These are phyloP conservation scores for Triplophysa rosa DNA, from an alignment of 2,113 vertebrate species.

Conservation along the genomic window DNA sequence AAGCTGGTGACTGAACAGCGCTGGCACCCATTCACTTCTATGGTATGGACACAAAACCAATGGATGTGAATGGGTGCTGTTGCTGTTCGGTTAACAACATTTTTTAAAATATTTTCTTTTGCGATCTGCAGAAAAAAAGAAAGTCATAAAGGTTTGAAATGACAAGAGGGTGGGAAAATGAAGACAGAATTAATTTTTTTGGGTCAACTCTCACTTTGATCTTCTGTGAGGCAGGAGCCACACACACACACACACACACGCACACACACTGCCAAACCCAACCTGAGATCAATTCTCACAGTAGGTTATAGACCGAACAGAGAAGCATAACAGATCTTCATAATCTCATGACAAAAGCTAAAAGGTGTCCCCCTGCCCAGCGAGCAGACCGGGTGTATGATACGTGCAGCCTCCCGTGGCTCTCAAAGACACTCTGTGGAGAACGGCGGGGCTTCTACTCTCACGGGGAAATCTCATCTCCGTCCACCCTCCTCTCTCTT, in stretches of 20 bases:
- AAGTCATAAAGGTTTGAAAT: no score
- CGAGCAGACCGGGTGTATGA: conserved; percentile 17
- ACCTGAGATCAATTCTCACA: conserved; percentile 15
- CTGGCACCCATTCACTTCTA: no score
- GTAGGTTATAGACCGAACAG: conserved; percentile 24
- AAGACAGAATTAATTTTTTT: no score
- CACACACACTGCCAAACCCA: conserved; percentile 12
- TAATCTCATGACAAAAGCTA: conserved; percentile 46
- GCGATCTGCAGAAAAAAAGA: not conserved
- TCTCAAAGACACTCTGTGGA: not conserved
- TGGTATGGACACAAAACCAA: no score
- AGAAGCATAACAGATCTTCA: conserved; percentile 38
- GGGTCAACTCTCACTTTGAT: not conserved
- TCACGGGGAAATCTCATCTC: not conserved
- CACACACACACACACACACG: not conserved
- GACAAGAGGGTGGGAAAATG: no score
- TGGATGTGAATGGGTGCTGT: no score
- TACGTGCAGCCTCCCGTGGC: conserved; percentile 2
- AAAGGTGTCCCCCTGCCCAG: conserved; percentile 35
- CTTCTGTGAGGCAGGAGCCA: conserved; percentile 6
- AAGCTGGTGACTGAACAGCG: no score
- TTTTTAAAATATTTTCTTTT: no score
- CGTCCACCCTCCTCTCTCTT: not conserved
- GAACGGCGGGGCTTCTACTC: not conserved
- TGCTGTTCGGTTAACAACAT: no score